Base-by-base conservation (phyloP, 1,140 invertebrate species). In the Fragariocoptes setiger region DNA sequence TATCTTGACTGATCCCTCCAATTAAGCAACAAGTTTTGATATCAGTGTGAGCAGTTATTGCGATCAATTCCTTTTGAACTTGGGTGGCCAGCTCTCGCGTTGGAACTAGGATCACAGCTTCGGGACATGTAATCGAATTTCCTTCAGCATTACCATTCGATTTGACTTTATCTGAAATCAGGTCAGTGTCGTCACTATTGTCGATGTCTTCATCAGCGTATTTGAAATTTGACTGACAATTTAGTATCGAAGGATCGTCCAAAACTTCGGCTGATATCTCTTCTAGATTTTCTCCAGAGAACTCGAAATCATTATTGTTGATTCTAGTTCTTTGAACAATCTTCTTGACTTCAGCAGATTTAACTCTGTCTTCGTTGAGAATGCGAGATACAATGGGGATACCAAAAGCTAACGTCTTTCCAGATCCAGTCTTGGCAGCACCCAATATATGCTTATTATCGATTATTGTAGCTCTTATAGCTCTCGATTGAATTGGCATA, bases 381-480 rank as follows among this genome's bases (percentile, higher is more conserved):
- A 92, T 85, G 4, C 74, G 74, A 46, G 69, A 59, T 37, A 92
- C 56, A 38, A 94, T 74, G 19, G 88, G 88, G 45, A 95, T 76
- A 2, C 76, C 82, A 68, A 94, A 95, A 0, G 85, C 86, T 31
- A 95, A 59, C 0, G 86, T 95, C 65, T 95, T 95, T 1, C 88
- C 88, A 65, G 82, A 90, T 5, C 88, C 88, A 58, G 86, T 95
- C 65, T 94, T 82, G 12, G 86, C 86, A 45, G 85, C 86, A 46
- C 83, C 86, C 16, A 94, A 57, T 49, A 94, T 76, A 61, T 94
- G 83, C 60, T 69, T 65, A 35, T 37, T 38, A 39, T 77, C 79
- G 51, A 74, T 64, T 50, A 92, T 76, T 21, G 85, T 80, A 42
- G 77, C 65, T 18, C 79, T 74, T 21, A 94, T 59, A 5, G 70